A percentile compares a stretch with the other conserved stretches of the same genome.
Evolutionary conservation across 2,888 invertebrate genomes (phyloP).

Genomic region (Nemurella pictetii): DNA sequence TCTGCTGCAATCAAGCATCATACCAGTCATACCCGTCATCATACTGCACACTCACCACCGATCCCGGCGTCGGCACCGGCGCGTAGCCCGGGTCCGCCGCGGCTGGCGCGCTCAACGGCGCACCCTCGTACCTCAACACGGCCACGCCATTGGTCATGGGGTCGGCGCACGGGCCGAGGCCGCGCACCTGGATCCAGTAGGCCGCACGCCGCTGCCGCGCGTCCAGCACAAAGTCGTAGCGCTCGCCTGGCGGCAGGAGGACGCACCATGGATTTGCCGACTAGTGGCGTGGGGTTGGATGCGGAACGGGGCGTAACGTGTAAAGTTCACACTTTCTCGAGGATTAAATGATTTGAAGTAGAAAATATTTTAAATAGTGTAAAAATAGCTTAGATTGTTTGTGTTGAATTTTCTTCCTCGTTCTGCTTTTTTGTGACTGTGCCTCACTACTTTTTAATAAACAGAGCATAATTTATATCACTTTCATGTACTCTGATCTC

Average conservation of each 20-base stretch:
- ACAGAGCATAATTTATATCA: too few species aligned
- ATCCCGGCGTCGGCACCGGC: neutral
- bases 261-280: too few species aligned
- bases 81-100: slow-evolving; percentile 7
- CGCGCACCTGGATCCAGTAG: slow-evolving; percentile 51
- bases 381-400: too few species aligned
- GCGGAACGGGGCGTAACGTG: too few species aligned
- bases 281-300: too few species aligned
- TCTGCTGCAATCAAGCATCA: neutral
- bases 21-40: neutral
- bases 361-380: too few species aligned
- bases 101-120: neutral
- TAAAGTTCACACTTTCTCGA: too few species aligned
- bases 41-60: neutral
- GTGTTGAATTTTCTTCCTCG: too few species aligned
- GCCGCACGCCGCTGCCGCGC: slow-evolving; percentile 49
- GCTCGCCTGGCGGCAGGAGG: slow-evolving; percentile 54
- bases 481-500: too few species aligned
- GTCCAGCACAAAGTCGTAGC: slow-evolving; percentile 55
- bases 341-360: too few species aligned
- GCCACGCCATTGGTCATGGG: slow-evolving; percentile 50
- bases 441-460: too few species aligned
- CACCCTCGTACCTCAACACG: slow-evolving; percentile 45
- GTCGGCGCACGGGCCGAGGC: slow-evolving; percentile 51
- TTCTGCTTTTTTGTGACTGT: too few species aligned